phyloP scores from a whole-genome alignment of 2,888 invertebrate species.

The Megamerina dolium region DNA sequence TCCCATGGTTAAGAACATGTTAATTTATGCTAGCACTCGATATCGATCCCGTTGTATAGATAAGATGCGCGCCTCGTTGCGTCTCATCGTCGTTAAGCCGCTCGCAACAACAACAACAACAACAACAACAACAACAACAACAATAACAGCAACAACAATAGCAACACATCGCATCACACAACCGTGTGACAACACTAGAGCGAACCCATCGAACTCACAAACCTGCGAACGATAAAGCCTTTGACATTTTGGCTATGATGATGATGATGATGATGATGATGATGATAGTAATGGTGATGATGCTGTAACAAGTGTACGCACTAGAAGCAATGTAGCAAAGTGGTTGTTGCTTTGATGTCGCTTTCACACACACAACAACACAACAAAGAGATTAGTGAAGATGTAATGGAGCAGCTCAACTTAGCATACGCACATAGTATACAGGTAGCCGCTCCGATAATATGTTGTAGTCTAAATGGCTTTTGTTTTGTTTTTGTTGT shows the following conservation, averaged over 20 bases:
- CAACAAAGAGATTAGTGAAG: too few relatives aligned
- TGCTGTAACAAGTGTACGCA: conserved; percentile 16
- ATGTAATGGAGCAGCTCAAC: too few relatives aligned
- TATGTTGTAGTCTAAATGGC: conserved; percentile 13
- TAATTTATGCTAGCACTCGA: conserved; percentile 32
- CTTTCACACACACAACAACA: too few relatives aligned
- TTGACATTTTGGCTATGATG: conserved; percentile 37
- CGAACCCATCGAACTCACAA: too few relatives aligned
- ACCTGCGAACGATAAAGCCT: too few relatives aligned
- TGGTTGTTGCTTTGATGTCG: too few relatives aligned
- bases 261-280: background rate
- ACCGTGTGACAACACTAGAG: too few relatives aligned
- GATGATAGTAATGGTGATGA: background rate
- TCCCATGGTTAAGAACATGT: conserved; percentile 29
- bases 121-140: too few relatives aligned
- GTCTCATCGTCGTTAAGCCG: too few relatives aligned
- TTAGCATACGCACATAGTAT: background rate
- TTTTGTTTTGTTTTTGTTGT: conserved; percentile 5
- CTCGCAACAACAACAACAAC: too few relatives aligned
- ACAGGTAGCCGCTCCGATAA: conserved; percentile 2
- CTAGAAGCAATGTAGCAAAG: background rate
- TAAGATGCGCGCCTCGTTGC: conserved; percentile 22
- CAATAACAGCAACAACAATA: too few relatives aligned
- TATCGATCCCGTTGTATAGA: conserved; percentile 26
- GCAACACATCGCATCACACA: too few relatives aligned